Evolutionary conservation across 92 coral and sea anemone species (phyloP), one percentile per base, ranked within the genome.

Genomic region (Isaurus tuberculatus): DNA sequence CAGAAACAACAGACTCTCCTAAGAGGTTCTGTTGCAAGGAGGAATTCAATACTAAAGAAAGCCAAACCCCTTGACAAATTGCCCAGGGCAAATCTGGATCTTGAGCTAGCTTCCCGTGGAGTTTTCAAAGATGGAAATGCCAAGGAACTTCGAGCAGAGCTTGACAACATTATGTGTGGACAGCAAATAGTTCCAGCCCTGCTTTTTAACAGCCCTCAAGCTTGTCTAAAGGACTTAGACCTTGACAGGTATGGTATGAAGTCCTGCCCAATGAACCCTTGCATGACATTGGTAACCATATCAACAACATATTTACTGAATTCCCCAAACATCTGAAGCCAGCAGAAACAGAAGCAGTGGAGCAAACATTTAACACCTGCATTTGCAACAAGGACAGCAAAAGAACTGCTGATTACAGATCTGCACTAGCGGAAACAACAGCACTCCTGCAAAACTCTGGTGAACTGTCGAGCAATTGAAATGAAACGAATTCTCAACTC

Each of bases 351-450:
- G 63, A 83, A 23, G 80, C 61, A 9, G 13, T 84, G 31, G 73
- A 84, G 9, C 57, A 77, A 19, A 25, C 78, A 10, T 49, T 53
- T 17, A 64, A 27, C 31, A 22, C 69, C 5, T 32, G 79, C 37
- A 65, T 89, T 3, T 83, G 65, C 64, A 70, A 65, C 40, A 89
- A 89, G 80, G 92, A 84, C 57, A 88, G 85, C 69, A 88, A 84
- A 83, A 80, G 87, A 70, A 60, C 70, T 30, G 69, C 81, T 42
- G 87, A 85, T 83, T 74, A 85, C 57, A 72, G 87, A 43, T 63
- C 42, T 15, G 86, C 84, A 23, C 25, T 89, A 26, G 42, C 85
- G 28, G 80, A 89, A 46, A 85, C 83, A 25, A 69, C 89, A 36
- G 86, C 69, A 1, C 49, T 85, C 23, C 70, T 77, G 5, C 90